A percentile compares a stretch with the other conserved stretches of the same genome.
phyloP scores from a whole-genome alignment of 2,888 invertebrate genomes.

The Hypomecis punctinalis region DNA sequence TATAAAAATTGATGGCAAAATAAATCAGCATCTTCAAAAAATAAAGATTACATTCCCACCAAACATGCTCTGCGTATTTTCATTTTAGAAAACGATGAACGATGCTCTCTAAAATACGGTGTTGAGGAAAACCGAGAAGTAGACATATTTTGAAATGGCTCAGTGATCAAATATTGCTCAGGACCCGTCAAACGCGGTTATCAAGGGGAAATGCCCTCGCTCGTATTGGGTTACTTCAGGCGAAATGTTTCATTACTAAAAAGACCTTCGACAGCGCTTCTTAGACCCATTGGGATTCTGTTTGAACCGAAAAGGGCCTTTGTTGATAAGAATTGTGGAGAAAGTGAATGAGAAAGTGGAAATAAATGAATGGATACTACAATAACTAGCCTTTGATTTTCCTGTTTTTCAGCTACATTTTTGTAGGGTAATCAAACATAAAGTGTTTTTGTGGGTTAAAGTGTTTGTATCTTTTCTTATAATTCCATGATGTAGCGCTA shows the following conservation, averaged over 20 bases:
- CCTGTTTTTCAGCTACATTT: background rate
- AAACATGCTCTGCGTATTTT: background rate
- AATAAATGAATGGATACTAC: conserved; percentile 10
- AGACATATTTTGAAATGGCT: conserved; percentile 23
- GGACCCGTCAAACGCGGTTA: conserved; percentile 21
- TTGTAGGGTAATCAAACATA: background rate
- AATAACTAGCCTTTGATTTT: background rate
- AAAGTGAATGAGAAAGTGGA: conserved; percentile 1
- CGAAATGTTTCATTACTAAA: conserved; percentile 22
- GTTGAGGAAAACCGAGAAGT: conserved; percentile 13
- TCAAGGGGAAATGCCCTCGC: conserved; percentile 13
- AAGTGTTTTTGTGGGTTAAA: no score
- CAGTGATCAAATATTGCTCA: conserved; percentile 24
- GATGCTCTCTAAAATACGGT: conserved; percentile 4
- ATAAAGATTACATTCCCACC: background rate
- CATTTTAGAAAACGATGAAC: background rate
- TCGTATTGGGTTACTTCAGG: conserved; percentile 19
- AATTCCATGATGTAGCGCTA: no score
- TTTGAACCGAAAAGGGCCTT: conserved; percentile 14
- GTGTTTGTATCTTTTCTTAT: no score
- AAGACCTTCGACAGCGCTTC: conserved; percentile 20
- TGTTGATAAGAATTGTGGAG: conserved; percentile 15
- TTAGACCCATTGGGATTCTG: conserved; percentile 13
- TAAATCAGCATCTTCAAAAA: background rate
- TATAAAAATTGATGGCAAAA: no score